Conservation (phyloP, 1,140 invertebrate species). For the Argopecten irradians region DNA sequence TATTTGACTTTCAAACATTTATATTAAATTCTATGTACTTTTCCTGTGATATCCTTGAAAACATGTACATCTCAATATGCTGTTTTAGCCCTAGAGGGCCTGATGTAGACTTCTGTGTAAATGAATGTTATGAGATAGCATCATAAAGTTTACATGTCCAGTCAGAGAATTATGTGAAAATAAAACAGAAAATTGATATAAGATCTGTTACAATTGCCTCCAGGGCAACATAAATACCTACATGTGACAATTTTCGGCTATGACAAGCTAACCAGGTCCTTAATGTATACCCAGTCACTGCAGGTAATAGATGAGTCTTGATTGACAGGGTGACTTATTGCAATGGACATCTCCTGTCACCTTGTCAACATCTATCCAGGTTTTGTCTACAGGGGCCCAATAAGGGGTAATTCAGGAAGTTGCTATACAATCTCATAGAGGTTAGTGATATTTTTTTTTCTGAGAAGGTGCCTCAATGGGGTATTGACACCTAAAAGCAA, state of each 20-base stretch:
- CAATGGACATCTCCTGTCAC: constrained; percentile 14
- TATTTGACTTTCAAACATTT: neutral
- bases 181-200: neutral
- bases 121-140: neutral
- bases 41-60: neutral
- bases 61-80: neutral
- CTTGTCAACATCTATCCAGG: neutral
- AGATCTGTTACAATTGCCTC: neutral
- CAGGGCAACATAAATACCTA: neutral
- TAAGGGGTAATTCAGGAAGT: neutral
- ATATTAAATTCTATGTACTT: neutral
- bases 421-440: neutral
- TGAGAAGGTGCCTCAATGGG: neutral
- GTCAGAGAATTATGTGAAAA: neutral
- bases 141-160: neutral
- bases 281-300: neutral
- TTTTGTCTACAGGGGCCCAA: neutral
- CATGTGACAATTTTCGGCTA: neutral
- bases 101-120: neutral
- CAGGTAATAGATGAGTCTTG: neutral
- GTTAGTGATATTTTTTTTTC: neutral
- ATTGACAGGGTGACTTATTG: constrained; percentile 16
- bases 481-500: neutral
- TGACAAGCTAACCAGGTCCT: neutral
- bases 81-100: neutral